These are phyloP conservation scores for Neodontobutis hainanensis DNA, from an alignment of 2,113 vertebrate species.

Conservation along the genomic window DNA sequence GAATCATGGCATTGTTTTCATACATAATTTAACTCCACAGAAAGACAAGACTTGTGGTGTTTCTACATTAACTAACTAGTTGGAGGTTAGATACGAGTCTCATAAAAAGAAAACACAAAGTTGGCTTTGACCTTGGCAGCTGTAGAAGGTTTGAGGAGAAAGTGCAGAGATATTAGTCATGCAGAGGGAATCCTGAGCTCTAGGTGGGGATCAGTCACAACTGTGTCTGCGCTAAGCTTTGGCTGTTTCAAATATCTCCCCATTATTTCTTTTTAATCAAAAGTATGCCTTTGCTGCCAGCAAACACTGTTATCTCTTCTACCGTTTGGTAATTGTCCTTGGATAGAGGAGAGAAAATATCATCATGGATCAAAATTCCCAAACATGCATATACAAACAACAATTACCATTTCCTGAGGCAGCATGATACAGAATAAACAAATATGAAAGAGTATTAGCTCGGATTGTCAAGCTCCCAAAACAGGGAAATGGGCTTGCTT, in stretches of 20 bases:
- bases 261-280: conserved; percentile 63
- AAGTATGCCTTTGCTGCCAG: conserved; percentile 64
- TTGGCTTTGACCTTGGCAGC: conserved; percentile 2
- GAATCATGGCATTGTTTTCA: too few species aligned
- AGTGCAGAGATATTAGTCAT: conserved; percentile 31
- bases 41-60: too few species aligned
- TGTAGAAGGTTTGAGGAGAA: conserved; percentile 20
- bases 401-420: conserved; percentile 65
- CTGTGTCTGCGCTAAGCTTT: conserved; percentile 51
- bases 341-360: conserved; percentile 63
- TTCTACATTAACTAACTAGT: too few species aligned
- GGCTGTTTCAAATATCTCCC: conserved; percentile 48
- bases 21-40: too few species aligned
- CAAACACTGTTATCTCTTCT: conserved; percentile 57
- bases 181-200: conserved; percentile 41
- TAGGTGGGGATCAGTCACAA: conserved; percentile 53
- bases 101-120: conserved; percentile 13
- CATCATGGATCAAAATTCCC: conserved; percentile 64
- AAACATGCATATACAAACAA: conserved; percentile 72
- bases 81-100: conserved; percentile 1
- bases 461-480: conserved; percentile 30
- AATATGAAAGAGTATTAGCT: conserved; percentile 57
- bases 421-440: conserved; percentile 57
- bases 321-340: conserved; percentile 67
- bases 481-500: conserved; percentile 17